A percentile compares a stretch with the other conserved stretches of the same genome.
These are phyloP conservation scores for Muscidifurax raptorellus DNA, from an alignment of 1,140 invertebrate genomes.

Conservation along the genomic window DNA sequence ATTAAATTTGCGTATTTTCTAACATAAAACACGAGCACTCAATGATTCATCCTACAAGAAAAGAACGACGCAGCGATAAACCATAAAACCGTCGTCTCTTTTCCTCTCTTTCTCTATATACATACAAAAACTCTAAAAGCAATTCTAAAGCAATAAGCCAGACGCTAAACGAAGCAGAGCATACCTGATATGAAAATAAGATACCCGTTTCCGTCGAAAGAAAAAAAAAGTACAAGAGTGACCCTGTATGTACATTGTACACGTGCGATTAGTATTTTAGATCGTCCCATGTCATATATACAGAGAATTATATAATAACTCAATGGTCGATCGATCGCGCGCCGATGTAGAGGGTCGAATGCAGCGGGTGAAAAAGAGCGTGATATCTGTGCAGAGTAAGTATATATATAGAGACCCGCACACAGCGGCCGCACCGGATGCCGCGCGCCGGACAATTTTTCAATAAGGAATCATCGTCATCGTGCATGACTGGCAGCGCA, in stretches of 20 bases:
- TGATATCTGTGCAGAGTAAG: not conserved
- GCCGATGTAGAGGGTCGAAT: not conserved
- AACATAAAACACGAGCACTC: not conserved
- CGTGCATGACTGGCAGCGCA: not conserved
- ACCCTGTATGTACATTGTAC: not conserved
- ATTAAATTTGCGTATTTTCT: conserved; percentile 6
- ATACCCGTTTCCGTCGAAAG: not conserved
- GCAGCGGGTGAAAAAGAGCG: not conserved
- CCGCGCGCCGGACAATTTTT: conserved; percentile 20
- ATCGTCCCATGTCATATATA: conserved; percentile 5
- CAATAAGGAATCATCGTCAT: conserved; percentile 37
- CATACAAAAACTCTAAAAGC: conserved; percentile 2
- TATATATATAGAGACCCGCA: not conserved
- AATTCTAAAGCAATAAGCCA: conserved; percentile 23
- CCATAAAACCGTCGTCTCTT: not conserved
- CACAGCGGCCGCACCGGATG: not conserved
- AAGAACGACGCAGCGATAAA: not conserved
- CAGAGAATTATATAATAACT: not conserved
- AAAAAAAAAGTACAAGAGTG: conserved; percentile 14
- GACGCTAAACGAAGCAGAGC: not conserved
- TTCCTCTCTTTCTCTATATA: conserved; percentile 5
- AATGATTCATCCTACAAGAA: not conserved
- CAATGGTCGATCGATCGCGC: not conserved
- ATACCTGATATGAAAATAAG: not conserved
- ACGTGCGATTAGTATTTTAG: not conserved